Evolutionary conservation across 1,140 invertebrate genomes (phyloP), one percentile per base, ranked within the genome.

Genomic region (Heliconius melpomene): DNA sequence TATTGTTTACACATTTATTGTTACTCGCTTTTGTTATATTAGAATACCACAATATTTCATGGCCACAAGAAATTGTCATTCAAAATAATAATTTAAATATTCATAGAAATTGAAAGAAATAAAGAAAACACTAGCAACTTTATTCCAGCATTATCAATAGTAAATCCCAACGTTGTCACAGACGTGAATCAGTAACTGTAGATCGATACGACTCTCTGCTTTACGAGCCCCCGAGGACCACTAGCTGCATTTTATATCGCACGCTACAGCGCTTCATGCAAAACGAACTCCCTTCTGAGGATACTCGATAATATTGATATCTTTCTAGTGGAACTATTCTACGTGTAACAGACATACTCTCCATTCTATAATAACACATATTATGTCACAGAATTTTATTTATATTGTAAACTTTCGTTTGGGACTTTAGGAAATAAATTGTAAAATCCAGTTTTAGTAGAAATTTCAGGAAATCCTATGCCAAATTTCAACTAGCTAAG

Each of bases 161-260:
- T 77, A 71, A 70, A 77, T 77, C 66, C 38, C 20, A 26, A 70
- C 32, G 52, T 70, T 20, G 60, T 40, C 54, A 70, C 75, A 26
- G 20, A 32, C 36, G 75, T 50, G 60, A 77, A 70, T 77, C 75
- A 29, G 60, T 70, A 77, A 38, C 32, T 77, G 8, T 60, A 66
- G 75, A 77, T 77, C 75, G 75, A 77, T 77, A 71, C 38, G 66
- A 52, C 32, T 79, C 54, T 71, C 73, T 23, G 73, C 20, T 54
- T 74, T 71, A 79, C 78, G 78, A 79, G 73, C 60, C 78, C 78
- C 78, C 29, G 52, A 79, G 78, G 78, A 57, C 52, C 72, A 79
- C 52, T 79, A 75, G 78, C 40, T 74, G 60, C 78, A 71, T 79
- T 79, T 79, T 79, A 79, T 79, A 79, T 70, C 60, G 23, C 54